Percentiles rank a stretch among this genome's conserved stretches.
Evolutionary conservation across 2,797 vertebrate genomes (phyloP).

Genomic region (Anisognathus igniventris): DNA sequence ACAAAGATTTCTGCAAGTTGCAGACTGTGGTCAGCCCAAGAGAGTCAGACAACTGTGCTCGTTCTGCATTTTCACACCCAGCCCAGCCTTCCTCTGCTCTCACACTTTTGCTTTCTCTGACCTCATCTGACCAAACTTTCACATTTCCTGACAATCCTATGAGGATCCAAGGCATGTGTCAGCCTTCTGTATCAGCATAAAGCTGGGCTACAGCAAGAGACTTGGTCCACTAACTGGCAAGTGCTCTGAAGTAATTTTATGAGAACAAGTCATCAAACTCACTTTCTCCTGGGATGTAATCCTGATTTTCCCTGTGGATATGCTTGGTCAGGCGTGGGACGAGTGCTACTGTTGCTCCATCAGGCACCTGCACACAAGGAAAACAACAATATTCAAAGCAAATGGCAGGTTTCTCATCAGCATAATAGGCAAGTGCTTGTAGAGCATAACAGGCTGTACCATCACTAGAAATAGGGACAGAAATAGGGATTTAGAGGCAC

Average conservation of each 20-base stretch:
- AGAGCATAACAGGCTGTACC: background rate
- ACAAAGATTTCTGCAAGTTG: background rate
- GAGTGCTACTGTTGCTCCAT: conserved; percentile 91
- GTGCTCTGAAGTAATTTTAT: background rate
- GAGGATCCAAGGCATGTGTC: background rate
- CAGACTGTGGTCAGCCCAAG: background rate
- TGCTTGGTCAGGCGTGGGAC: conserved; percentile 93
- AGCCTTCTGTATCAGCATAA: background rate
- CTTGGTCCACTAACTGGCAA: background rate
- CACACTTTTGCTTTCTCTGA: background rate
- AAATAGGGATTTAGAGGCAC: background rate
- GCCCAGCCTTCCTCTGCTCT: background rate
- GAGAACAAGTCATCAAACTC: conserved; percentile 66
- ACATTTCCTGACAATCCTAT: background rate
- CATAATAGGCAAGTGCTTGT: background rate
- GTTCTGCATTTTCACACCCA: background rate
- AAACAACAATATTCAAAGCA: background rate
- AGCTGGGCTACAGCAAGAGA: background rate
- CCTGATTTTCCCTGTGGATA: conserved; percentile 92
- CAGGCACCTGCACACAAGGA: conserved; percentile 83
- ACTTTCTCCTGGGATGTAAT: conserved; percentile 96
- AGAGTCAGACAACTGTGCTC: background rate
- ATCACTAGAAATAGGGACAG: background rate
- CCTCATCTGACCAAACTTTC: background rate
- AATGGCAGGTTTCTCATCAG: background rate